phyloP scores from a whole-genome alignment of 2,888 invertebrate genomes.

The Stenurella melanura region DNA sequence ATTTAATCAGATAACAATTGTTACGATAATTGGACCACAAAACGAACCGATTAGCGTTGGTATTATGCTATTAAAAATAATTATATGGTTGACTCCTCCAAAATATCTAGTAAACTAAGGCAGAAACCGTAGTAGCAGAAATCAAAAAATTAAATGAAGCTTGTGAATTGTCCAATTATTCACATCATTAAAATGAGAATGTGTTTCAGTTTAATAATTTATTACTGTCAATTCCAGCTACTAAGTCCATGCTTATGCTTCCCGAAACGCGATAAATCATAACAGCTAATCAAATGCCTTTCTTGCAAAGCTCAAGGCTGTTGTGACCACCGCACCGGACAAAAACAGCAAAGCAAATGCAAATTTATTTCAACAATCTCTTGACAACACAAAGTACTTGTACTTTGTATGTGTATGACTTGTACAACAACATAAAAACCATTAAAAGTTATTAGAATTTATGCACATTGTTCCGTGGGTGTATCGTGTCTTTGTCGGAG shows the following conservation, averaged over 20 bases:
- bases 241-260: not conserved
- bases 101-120: too few relatives aligned
- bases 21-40: too few relatives aligned
- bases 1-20: too few relatives aligned
- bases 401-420: slow-evolving; percentile 22
- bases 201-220: too few relatives aligned
- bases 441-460: slow-evolving; percentile 41
- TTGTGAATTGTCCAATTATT: too few relatives aligned
- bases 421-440: slow-evolving; percentile 33
- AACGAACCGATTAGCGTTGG: too few relatives aligned
- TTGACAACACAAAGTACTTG: slow-evolving; percentile 10
- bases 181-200: too few relatives aligned
- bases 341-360: slow-evolving; percentile 2
- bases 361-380: slow-evolving; percentile 21
- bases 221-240: not conserved
- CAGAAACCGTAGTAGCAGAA: too few relatives aligned
- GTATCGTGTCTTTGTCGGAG: slow-evolving; percentile 47
- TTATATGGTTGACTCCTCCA: too few relatives aligned
- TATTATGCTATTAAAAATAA: too few relatives aligned
- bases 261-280: not conserved
- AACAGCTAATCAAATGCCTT: not conserved
- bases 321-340: not conserved
- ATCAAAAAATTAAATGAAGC: too few relatives aligned
- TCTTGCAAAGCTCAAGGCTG: slow-evolving; percentile 15
- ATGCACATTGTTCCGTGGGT: slow-evolving; percentile 39